These are phyloP conservation scores for Manis pentadactyla DNA, from an alignment of 2,797 vertebrate species.

Conservation along the genomic window DNA sequence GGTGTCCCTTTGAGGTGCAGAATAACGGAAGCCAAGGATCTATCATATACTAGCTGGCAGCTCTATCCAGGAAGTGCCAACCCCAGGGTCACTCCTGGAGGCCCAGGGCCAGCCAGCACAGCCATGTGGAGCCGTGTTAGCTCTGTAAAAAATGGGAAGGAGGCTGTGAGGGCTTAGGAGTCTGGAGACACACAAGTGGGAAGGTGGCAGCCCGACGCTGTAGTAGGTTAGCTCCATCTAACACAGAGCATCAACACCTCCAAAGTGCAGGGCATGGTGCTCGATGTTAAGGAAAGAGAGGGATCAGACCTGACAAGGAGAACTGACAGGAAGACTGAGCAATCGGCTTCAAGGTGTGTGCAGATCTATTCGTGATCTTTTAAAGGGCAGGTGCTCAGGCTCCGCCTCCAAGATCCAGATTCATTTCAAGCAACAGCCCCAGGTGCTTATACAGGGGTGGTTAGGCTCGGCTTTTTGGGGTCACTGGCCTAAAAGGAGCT, in stretches of 20 bases:
- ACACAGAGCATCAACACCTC: too few species aligned
- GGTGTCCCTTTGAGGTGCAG: background rate
- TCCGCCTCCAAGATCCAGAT: background rate
- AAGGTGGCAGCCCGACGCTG: background rate
- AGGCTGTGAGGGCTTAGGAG: background rate
- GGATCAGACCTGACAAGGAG: background rate
- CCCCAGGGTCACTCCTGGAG: background rate
- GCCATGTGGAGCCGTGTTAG: background rate
- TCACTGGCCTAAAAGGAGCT: background rate
- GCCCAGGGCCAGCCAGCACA: background rate
- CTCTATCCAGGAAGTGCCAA: background rate
- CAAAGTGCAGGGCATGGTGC: background rate
- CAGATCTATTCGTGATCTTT: background rate
- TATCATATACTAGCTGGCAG: background rate
- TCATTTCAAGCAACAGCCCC: background rate
- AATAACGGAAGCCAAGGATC: background rate
- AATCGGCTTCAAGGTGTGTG: background rate
- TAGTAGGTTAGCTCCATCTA: too few species aligned
- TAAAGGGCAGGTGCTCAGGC: background rate
- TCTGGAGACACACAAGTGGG: background rate
- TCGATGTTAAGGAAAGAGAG: background rate
- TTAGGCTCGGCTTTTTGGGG: background rate
- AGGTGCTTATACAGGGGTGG: background rate
- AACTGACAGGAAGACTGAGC: background rate
- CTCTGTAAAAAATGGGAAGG: background rate